These are phyloP conservation scores for Conops quadrifasciatus DNA, from an alignment of 2,888 invertebrate species.

Conservation along the genomic window DNA sequence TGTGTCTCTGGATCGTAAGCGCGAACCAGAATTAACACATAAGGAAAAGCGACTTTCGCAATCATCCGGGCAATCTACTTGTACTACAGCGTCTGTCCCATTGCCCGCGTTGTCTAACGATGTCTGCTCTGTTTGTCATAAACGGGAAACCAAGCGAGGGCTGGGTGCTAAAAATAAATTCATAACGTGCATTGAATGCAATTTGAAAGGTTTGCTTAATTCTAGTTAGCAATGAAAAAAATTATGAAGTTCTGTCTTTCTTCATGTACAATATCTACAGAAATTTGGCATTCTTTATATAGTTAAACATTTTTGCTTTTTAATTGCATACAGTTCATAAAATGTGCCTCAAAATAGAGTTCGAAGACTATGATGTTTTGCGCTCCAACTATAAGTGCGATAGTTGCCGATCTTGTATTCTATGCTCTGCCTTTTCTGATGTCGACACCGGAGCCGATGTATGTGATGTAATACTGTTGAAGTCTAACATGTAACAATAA, in stretches of 20 bases:
- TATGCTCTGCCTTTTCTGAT: slow-evolving; percentile 68
- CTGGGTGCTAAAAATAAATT: slow-evolving; percentile 55
- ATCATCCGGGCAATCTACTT: slow-evolving; percentile 18
- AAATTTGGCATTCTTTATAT: neutral
- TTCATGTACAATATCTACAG: too few relatives aligned
- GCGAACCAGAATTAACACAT: neutral
- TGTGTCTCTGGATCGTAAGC: slow-evolving; percentile 22
- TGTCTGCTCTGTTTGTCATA: slow-evolving; percentile 52
- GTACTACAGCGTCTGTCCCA: slow-evolving; percentile 34
- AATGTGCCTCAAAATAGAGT: slow-evolving; percentile 51
- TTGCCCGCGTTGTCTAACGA: slow-evolving; percentile 40
- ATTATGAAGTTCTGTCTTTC: too few relatives aligned
- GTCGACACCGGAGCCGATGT: slow-evolving; percentile 79
- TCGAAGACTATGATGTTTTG: slow-evolving; percentile 52
- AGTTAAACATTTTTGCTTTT: slow-evolving; percentile 37
- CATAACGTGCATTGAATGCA: slow-evolving; percentile 55
- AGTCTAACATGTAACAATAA: slow-evolving; percentile 54
- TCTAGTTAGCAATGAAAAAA: neutral
- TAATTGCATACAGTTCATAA: slow-evolving; percentile 51
- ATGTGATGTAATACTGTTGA: slow-evolving; percentile 39
- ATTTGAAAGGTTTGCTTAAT: slow-evolving; percentile 49
- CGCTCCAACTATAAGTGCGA: slow-evolving; percentile 82
- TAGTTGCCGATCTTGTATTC: slow-evolving; percentile 85
- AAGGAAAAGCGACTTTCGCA: slow-evolving; percentile 24
- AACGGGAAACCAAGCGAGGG: slow-evolving; percentile 55